phyloP scores from a whole-genome alignment of 2,888 invertebrate genomes.

The Empis stercorea region DNA sequence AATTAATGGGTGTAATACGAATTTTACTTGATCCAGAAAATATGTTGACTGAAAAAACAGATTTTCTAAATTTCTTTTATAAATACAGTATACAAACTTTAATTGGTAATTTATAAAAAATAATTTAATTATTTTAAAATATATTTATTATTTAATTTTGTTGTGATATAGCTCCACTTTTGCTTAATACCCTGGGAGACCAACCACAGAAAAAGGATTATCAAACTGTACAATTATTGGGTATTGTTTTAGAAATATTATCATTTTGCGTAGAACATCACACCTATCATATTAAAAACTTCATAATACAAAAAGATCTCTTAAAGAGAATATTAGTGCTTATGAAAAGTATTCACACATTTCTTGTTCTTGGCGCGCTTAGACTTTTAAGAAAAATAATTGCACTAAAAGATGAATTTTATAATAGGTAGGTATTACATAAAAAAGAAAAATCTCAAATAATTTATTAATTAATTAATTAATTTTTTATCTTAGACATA shows the following conservation, averaged over 20 bases:
- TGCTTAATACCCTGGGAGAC: conserved; percentile 84
- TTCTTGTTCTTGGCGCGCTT: conserved; percentile 90
- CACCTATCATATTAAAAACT: conserved; percentile 96
- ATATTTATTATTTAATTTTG: conserved; percentile 1
- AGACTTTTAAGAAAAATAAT: conserved; percentile 95
- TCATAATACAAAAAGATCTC: conserved; percentile 92
- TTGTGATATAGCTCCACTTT: conserved; percentile 71
- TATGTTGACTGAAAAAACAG: conserved; percentile 96
- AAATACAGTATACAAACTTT: conserved; percentile 94
- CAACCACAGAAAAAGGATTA: conserved; percentile 89
- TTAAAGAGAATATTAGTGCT: conserved; percentile 88
- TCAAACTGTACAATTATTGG: conserved; percentile 88
- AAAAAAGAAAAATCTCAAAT: too few species aligned
- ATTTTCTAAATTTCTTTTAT: conserved; percentile 97
- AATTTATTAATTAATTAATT: neutral
- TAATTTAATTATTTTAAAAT: neutral
- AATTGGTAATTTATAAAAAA: conserved; percentile 50
- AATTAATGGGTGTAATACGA: conserved; percentile 87
- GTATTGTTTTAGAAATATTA: conserved; percentile 86
- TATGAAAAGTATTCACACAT: conserved; percentile 94
- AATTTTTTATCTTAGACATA: conserved; percentile 47
- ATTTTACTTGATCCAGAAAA: conserved; percentile 94
- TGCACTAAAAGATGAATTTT: conserved; percentile 96
- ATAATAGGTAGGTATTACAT: conserved; percentile 59
- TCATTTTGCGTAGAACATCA: conserved; percentile 99